Percentiles rank a stretch among this genome's conserved stretches.
phyloP scores from a whole-genome alignment of 2,797 vertebrate genomes.

The Nannoperca obscura region DNA sequence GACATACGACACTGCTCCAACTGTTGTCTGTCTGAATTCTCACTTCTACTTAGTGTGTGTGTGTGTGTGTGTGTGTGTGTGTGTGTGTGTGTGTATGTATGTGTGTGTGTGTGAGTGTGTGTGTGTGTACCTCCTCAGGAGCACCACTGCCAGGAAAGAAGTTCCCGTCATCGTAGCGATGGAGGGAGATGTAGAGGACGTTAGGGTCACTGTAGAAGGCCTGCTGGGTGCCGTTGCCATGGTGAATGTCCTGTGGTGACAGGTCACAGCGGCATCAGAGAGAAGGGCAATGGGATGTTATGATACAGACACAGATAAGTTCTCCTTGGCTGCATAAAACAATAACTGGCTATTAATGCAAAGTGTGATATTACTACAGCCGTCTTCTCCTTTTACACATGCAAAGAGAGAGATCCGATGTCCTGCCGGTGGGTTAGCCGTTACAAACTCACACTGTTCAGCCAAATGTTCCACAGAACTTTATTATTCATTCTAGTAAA shows the following conservation, averaged over 20 bases:
- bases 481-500: not conserved
- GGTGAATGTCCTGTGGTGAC: conserved; percentile 92
- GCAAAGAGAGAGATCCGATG: not conserved
- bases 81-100: no score
- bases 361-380: not conserved
- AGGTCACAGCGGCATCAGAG: conserved; percentile 17
- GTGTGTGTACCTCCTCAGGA: conserved; percentile 90
- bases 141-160: conserved; percentile 98
- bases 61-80: no score
- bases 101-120: no score
- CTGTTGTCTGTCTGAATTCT: not conserved
- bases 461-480: not conserved
- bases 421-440: not conserved
- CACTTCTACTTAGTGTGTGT: not conserved
- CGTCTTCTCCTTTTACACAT: no score
- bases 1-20: not conserved
- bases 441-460: not conserved
- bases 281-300: conserved; percentile 36
- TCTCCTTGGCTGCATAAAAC: not conserved
- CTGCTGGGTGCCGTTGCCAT: conserved; percentile 96
- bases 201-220: conserved; percentile 94
- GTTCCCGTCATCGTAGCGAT: conserved; percentile 96
- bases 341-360: not conserved
- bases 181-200: conserved; percentile 94
- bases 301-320: conserved; percentile 1